Conservation (phyloP, 2,113 vertebrate species). For the Malurus cyaneus region DNA sequence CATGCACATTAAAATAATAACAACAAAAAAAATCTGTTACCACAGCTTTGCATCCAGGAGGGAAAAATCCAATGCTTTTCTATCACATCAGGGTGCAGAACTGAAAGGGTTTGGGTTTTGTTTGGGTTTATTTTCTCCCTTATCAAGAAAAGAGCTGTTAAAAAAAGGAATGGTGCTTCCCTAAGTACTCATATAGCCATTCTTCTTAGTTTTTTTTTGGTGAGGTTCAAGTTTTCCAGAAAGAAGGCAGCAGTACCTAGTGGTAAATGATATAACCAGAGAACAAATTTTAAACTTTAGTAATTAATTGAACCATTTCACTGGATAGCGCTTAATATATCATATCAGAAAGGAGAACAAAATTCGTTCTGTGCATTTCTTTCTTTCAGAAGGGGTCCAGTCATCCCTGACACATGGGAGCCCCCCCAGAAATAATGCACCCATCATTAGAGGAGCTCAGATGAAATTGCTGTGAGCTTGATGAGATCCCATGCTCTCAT, state of each 20-base stretch:
- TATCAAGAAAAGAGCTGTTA: not conserved
- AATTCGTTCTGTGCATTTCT: not conserved
- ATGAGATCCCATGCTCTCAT: not conserved
- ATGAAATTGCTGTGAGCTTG: not conserved
- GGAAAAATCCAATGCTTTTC: slow-evolving; percentile 7
- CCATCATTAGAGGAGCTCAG: not conserved
- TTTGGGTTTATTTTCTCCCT: not conserved
- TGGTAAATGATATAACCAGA: not conserved
- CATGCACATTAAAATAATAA: not conserved
- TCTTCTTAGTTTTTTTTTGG: not conserved
- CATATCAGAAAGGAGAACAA: not conserved
- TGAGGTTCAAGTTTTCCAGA: not conserved
- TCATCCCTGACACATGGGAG: not conserved
- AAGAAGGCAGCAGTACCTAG: not conserved
- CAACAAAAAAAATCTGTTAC: not conserved
- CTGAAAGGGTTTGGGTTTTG: not conserved
- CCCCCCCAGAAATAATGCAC: not conserved
- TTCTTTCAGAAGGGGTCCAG: not conserved
- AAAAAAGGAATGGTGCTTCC: not conserved
- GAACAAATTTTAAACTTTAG: not conserved
- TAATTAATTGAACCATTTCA: not conserved
- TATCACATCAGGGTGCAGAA: not conserved
- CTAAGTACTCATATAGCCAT: not conserved
- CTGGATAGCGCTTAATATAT: not conserved
- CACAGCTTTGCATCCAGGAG: not conserved